Evolutionary conservation across 2,113 vertebrate species (phyloP).

Genomic region (Orcinus orca): DNA sequence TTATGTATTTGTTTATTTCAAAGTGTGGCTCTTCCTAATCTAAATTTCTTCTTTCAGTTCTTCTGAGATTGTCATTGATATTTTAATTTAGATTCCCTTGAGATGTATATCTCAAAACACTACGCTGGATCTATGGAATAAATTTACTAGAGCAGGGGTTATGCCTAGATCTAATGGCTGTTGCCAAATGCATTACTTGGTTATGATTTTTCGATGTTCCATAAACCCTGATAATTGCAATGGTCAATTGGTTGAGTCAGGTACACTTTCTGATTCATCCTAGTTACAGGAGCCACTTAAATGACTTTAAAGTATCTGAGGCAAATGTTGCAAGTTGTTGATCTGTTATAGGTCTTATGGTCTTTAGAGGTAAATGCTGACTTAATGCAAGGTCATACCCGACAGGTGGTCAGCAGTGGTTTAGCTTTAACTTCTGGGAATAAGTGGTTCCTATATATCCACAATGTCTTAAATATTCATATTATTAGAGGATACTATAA

Average conservation of each 20-base stretch:
- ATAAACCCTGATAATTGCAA: neutral
- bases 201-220: neutral
- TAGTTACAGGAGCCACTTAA: neutral
- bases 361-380: slow-evolving; percentile 42
- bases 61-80: neutral
- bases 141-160: neutral
- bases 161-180: neutral
- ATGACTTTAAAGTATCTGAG: slow-evolving; percentile 7
- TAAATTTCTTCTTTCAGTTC: neutral
- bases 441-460: neutral
- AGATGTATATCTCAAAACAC: neutral
- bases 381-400: neutral
- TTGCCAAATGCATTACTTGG: neutral
- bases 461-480: neutral
- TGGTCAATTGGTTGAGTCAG: neutral
- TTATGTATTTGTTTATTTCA: neutral
- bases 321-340: slow-evolving; percentile 7
- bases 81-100: slow-evolving; percentile 25
- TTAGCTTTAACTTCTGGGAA: neutral
- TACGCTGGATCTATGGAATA: neutral
- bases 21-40: neutral
- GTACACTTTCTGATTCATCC: neutral
- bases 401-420: neutral
- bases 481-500: slow-evolving; percentile 12
- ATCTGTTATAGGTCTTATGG: neutral